Conservation (phyloP, 1,140 invertebrate genomes). For the Nebria ingens region DNA sequence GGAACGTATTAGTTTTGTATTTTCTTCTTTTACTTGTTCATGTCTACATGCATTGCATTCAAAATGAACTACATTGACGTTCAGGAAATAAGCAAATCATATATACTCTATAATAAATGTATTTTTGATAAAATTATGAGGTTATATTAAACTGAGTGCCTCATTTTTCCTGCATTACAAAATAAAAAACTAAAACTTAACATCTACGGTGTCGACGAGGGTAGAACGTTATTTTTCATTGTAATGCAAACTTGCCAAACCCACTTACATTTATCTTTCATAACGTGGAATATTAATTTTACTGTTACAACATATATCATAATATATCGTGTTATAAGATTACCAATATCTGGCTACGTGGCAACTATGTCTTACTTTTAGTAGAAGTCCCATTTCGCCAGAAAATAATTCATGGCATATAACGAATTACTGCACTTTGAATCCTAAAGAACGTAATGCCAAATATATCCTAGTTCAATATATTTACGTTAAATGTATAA, state of each 20-base stretch:
- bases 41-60: neutral
- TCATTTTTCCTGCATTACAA: neutral
- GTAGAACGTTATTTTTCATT: neutral
- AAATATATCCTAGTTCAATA: too few relatives aligned
- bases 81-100: too few relatives aligned
- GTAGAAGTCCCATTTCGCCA: neutral
- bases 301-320: too few relatives aligned
- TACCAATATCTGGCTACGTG: neutral
- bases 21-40: neutral
- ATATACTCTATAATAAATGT: too few relatives aligned
- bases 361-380: neutral
- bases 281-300: neutral
- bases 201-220: neutral
- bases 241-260: conserved; percentile 1
- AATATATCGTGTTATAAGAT: too few relatives aligned
- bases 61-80: too few relatives aligned
- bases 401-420: neutral
- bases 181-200: neutral
- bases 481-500: too few relatives aligned
- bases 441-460: neutral
- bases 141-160: neutral
- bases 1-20: neutral
- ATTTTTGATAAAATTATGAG: neutral
- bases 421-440: neutral
- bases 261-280: neutral